These are phyloP conservation scores for Pantherophis guttatus DNA, from an alignment of 2,113 vertebrate genomes.

Conservation along the genomic window DNA sequence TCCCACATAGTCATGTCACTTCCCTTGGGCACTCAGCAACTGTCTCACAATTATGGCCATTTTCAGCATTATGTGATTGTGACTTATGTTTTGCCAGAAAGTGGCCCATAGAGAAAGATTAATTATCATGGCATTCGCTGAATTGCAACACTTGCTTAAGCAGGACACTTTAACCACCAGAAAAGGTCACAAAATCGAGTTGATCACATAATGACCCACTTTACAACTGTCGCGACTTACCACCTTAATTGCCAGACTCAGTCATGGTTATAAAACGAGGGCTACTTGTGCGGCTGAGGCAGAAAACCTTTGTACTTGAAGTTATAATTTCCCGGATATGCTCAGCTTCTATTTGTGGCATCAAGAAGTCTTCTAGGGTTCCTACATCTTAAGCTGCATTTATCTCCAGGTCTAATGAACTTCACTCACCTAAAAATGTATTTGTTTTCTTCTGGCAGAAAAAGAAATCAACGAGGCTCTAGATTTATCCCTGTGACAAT, in stretches of 20 bases:
- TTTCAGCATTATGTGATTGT: not conserved
- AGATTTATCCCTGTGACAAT: not conserved
- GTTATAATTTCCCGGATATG: not conserved
- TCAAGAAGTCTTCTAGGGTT: not conserved
- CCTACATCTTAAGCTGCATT: not conserved
- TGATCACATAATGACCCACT: not conserved
- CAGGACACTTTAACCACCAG: not conserved
- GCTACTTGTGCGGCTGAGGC: not conserved
- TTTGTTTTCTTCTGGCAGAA: not conserved
- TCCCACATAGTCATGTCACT: not conserved
- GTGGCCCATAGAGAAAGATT: not conserved
- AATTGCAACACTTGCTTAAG: not conserved
- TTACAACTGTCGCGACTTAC: not conserved
- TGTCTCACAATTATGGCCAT: not conserved
- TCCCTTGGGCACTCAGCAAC: not conserved
- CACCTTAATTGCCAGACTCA: not conserved
- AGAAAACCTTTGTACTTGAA: not conserved
- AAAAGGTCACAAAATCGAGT: not conserved
- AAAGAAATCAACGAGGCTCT: not conserved
- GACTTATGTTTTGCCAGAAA: not conserved
- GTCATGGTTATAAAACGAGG: not conserved
- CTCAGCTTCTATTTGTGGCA: not conserved
- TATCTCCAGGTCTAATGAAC: not conserved
- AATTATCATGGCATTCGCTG: not conserved
- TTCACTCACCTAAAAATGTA: not conserved